Base-by-base conservation (phyloP, 2,888 invertebrate species). In the Drosophila histrio region DNA sequence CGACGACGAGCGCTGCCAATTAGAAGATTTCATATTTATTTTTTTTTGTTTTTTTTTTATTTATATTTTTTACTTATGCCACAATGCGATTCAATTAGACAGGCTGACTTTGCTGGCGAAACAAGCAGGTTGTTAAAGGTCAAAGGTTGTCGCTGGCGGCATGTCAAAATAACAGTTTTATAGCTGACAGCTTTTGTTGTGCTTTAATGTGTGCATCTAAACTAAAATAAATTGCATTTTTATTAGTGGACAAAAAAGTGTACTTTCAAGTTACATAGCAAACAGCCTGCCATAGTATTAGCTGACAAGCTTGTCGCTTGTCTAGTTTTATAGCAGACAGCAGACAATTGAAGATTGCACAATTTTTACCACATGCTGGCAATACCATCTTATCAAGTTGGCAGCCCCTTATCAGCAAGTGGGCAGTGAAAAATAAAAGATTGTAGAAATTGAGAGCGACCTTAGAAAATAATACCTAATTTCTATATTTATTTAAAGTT, bases 1-100 rank as follows among this genome's bases (percentile, higher is more conserved):
- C 63, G 68, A 67, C 73, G 64, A 62, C 74, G 64, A 63, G 46
- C 59, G 71, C 63, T 79, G 75, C 84, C 84, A 85, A 85, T 85
- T 86, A 85, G 79, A 83, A 79, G 77, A 77, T 77, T 86, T 86
- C 79, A 84, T 84, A 80, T 83, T 78, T 80, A 47, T 68, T 59
- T 46, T 24, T 19, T 6, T 13, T 2, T 11, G 19, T 19, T 6
- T 52, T n/a, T 26, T 30, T 22, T 9, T 15, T 30, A 22, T 44
- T 49, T 57, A 13, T 24, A 13, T 50, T 32, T 50, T 32, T 24
- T 30, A 19, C 44, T 44, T 15, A 59, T 54, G 64, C 59, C 71
- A 71, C 74, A 70, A 67, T 64, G 72, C 79, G 75, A 67, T 79
- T 83, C 77, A 77, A 85, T 80, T 83, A 75, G 65, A 34, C 47